Evolutionary conservation across 1,140 invertebrate species (phyloP).

Genomic region (Anoplophora glabripennis): DNA sequence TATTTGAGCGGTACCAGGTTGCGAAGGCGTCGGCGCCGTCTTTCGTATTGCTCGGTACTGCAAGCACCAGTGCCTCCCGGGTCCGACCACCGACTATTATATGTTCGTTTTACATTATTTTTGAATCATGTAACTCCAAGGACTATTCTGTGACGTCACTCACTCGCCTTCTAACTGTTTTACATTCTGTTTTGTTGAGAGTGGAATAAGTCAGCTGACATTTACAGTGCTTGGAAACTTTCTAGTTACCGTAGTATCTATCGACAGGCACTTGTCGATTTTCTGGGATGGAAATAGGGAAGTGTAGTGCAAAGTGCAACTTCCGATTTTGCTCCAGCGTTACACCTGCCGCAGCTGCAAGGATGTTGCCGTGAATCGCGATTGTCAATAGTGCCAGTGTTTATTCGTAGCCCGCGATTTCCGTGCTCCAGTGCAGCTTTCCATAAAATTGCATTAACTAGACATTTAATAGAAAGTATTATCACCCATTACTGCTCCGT

Average conservation of each 20-base stretch:
- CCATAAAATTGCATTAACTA: too few species aligned
- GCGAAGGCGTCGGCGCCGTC: not conserved
- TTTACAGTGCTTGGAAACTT: slow-evolving; percentile 11
- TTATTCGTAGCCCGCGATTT: not conserved
- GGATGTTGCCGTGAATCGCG: not conserved
- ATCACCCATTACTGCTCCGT: not conserved
- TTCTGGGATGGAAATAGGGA: too few species aligned
- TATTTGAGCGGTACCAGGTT: slow-evolving; percentile 1
- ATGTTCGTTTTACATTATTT: slow-evolving; percentile 13
- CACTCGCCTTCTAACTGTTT: slow-evolving; percentile 27
- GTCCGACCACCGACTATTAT: not conserved
- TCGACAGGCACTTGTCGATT: too few species aligned
- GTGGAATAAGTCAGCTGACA: slow-evolving; percentile 27
- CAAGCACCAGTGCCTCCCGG: not conserved
- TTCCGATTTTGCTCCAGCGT: not conserved
- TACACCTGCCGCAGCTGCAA: not conserved
- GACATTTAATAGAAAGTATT: too few species aligned
- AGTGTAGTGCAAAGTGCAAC: not conserved
- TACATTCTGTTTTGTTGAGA: slow-evolving; percentile 23
- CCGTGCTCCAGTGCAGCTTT: too few species aligned
- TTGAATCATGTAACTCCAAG: slow-evolving; percentile 34
- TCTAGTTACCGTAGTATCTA: not conserved
- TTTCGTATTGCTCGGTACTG: not conserved
- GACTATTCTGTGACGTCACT: slow-evolving; percentile 30
- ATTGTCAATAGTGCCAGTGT: not conserved